Percentiles rank a stretch among this genome's conserved stretches.
These are phyloP conservation scores for Drosophila mayaguana DNA, from an alignment of 2,888 invertebrate species.

Conservation along the genomic window DNA sequence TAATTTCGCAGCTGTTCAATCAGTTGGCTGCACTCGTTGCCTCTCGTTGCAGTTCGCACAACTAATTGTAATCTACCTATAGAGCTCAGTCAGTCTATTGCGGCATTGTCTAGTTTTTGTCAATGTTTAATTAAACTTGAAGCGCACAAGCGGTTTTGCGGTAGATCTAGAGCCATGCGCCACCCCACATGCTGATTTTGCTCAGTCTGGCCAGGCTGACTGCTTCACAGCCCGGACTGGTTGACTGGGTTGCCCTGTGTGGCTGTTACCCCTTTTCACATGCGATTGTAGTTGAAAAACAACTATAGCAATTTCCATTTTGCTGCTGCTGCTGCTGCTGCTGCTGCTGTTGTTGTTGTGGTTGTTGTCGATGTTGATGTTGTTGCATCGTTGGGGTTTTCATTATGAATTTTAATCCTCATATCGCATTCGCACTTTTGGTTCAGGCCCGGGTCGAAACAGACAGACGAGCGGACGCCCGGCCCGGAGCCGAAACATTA, in stretches of 20 bases:
- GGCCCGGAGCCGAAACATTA: constrained; percentile 59
- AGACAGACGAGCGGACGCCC: constrained; percentile 22
- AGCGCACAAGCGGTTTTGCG: constrained; percentile 74
- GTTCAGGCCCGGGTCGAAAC: constrained; percentile 42
- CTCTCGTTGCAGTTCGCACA: constrained; percentile 5
- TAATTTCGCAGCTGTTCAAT: constrained; percentile 24
- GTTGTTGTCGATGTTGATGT: constrained; percentile 9
- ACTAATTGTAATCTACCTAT: constrained; percentile 45
- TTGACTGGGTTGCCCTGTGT: not conserved
- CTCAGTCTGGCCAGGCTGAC: not conserved
- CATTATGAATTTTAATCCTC: constrained; percentile 80
- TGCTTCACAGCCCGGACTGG: too few species aligned
- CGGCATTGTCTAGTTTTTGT: constrained; percentile 62
- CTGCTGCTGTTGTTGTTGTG: constrained; percentile 26
- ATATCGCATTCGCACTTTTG: constrained; percentile 80
- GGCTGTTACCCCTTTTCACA: constrained; percentile 27
- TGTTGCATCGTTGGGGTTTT: constrained; percentile 52
- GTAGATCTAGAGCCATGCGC: constrained; percentile 33
- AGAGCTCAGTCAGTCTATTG: constrained; percentile 33
- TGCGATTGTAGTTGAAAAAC: constrained; percentile 49
- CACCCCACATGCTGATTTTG: constrained; percentile 12
- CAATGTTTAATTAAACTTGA: constrained; percentile 79
- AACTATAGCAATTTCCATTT: constrained; percentile 51
- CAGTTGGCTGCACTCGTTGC: constrained; percentile 10
- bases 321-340: constrained; percentile 25